phyloP scores from a whole-genome alignment of 2,113 vertebrate species.

The Rhinopomastus cyanomelas region DNA sequence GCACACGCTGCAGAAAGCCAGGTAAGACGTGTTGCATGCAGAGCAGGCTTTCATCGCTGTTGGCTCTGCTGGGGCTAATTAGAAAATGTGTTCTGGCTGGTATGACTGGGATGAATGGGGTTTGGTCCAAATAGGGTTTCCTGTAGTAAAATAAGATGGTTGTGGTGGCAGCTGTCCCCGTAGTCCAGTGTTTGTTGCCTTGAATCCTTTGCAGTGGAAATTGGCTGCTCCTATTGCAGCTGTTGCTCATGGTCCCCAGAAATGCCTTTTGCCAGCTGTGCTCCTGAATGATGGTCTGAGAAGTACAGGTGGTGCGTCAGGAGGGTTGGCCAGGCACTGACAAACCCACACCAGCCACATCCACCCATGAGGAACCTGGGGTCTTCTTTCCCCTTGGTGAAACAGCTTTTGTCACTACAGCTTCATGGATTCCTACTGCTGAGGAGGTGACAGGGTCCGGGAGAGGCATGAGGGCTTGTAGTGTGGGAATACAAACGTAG shows the following conservation, averaged over 20 bases:
- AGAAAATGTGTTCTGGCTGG: not conserved
- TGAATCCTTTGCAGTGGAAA: not conserved
- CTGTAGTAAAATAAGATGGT: not conserved
- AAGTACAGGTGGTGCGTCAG: accelerated
- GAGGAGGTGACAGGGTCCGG: not conserved
- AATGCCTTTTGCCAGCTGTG: not conserved
- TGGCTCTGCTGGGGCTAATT: conserved; percentile 1
- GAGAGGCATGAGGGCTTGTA: not conserved
- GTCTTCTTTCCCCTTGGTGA: not conserved
- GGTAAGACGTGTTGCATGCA: conserved; percentile 3
- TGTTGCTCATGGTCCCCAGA: not conserved
- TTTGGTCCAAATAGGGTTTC: not conserved
- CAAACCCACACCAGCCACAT: accelerated
- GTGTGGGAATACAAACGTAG: not conserved
- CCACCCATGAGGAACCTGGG: accelerated
- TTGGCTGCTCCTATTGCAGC: not conserved
- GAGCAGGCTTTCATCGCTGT: not conserved
- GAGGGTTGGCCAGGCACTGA: not conserved
- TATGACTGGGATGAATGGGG: not conserved
- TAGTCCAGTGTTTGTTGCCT: not conserved
- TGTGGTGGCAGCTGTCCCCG: not conserved
- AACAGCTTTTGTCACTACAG: not conserved
- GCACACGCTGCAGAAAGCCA: not conserved
- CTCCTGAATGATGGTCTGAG: not conserved
- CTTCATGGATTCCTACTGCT: not conserved